Percentiles rank a stretch among this genome's conserved stretches.
Evolutionary conservation across 2,113 vertebrate species (phyloP).

Genomic region (Dipodomys merriami): DNA sequence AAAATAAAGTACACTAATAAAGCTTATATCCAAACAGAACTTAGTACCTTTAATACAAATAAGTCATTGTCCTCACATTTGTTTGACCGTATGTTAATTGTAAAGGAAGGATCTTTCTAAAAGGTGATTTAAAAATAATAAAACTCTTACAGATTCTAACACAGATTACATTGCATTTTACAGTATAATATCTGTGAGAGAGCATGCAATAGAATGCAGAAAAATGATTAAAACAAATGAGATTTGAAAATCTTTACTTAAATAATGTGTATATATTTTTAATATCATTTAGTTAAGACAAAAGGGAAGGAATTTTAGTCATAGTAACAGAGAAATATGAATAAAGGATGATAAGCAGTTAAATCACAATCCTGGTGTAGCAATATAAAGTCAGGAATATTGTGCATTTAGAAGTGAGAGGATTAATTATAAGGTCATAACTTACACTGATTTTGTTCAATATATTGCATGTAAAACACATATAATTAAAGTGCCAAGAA

Average conservation of each 20-base stretch:
- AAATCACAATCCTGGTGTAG: neutral
- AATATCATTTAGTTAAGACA: neutral
- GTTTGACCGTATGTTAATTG: neutral
- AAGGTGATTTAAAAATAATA: neutral
- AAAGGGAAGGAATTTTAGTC: neutral
- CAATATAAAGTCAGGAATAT: neutral
- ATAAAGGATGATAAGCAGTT: neutral
- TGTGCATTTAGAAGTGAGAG: neutral
- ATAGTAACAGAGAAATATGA: neutral
- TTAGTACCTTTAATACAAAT: neutral
- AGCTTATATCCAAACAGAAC: neutral
- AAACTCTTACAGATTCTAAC: neutral
- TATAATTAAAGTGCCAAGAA: neutral
- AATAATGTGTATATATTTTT: neutral
- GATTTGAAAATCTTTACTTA: neutral
- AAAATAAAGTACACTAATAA: neutral
- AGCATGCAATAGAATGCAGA: neutral
- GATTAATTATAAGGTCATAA: neutral
- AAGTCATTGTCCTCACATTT: neutral
- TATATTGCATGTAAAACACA: neutral
- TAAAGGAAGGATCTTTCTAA: neutral
- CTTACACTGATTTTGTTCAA: neutral
- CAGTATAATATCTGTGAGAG: neutral
- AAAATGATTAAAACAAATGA: neutral
- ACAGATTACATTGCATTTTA: neutral